These are phyloP conservation scores for Crocuta crocuta DNA, from an alignment of 2,113 vertebrate species.

Conservation along the genomic window DNA sequence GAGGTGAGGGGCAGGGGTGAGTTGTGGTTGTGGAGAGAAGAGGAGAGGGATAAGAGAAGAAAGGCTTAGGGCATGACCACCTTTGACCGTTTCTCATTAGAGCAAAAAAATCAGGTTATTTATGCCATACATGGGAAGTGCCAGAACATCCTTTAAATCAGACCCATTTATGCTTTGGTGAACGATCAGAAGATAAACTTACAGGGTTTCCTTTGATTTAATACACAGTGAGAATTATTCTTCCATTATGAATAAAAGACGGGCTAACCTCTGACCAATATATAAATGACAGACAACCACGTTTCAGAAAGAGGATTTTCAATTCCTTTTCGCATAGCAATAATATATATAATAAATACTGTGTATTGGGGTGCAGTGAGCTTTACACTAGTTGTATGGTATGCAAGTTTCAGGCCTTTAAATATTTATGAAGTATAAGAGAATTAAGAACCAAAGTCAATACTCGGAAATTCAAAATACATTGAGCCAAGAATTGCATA, in stretches of 20 bases:
- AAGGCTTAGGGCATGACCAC: background rate
- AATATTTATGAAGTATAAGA: background rate
- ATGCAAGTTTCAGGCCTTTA: background rate
- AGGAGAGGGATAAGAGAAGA: background rate
- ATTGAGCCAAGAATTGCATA: background rate
- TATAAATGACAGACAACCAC: background rate
- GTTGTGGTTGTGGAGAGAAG: fast-evolving
- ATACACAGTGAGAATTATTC: background rate
- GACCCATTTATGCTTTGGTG: background rate
- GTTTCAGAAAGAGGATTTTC: background rate
- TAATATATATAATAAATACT: background rate
- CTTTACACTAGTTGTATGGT: background rate
- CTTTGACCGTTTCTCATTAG: background rate
- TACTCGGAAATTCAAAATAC: background rate
- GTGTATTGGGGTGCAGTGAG: background rate
- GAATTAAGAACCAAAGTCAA: background rate
- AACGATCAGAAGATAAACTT: background rate
- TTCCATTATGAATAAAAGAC: background rate
- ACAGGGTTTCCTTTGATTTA: background rate
- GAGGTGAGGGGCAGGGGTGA: background rate
- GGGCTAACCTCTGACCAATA: background rate
- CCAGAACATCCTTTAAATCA: background rate
- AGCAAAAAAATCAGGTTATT: background rate
- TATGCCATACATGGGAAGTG: background rate
- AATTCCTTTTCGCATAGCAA: background rate